These are phyloP conservation scores for Panurus biarmicus DNA, from an alignment of 2,113 vertebrate genomes.

Conservation along the genomic window DNA sequence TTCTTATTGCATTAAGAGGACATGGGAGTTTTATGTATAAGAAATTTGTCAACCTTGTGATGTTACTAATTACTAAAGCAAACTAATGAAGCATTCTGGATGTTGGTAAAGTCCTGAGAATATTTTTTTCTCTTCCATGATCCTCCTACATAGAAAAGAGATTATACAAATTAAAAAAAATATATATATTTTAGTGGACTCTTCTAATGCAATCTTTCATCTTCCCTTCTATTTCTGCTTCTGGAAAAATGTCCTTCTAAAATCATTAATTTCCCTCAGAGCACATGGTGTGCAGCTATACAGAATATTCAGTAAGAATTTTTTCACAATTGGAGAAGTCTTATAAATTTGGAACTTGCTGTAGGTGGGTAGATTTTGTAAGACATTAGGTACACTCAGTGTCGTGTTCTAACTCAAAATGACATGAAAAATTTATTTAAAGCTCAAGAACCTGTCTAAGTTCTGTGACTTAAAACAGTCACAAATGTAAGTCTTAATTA, in stretches of 20 bases:
- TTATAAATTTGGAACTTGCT: background rate
- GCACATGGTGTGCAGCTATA: background rate
- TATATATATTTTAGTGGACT: background rate
- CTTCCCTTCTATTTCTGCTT: background rate
- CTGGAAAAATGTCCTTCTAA: background rate
- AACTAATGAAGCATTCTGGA: background rate
- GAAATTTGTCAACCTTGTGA: background rate
- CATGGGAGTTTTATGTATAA: rapidly evolving
- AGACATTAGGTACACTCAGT: background rate
- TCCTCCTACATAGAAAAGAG: background rate
- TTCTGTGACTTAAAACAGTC: background rate
- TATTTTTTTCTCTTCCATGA: background rate
- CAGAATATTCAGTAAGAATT: background rate
- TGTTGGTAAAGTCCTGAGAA: background rate
- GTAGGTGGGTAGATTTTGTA: background rate
- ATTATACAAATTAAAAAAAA: background rate
- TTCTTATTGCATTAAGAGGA: background rate
- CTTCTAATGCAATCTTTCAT: background rate
- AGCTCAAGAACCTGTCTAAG: background rate
- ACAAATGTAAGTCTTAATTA: background rate
- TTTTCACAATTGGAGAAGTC: background rate
- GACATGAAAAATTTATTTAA: background rate
- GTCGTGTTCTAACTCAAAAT: background rate
- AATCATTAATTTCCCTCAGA: background rate
- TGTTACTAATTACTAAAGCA: background rate